Base-by-base conservation (phyloP, 2,113 vertebrate species). In the Sinocyclocheilus grahami region DNA sequence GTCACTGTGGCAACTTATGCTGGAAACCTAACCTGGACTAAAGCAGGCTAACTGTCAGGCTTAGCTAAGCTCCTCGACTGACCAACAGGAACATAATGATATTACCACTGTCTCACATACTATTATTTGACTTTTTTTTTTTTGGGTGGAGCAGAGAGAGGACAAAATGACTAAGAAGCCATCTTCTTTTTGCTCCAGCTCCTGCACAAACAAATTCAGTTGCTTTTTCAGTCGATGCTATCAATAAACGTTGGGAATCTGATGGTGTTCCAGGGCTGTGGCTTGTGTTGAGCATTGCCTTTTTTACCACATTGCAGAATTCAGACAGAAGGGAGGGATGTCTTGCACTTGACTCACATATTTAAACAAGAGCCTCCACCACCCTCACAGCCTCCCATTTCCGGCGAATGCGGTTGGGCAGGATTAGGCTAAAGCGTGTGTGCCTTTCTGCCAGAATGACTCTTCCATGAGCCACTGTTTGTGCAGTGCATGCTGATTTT, bases 291-390 rank as follows among this genome's bases (percentile, higher is more conserved):
- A 69, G 30, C 65, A 48, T 30, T 80, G 30, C 63, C 81, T 81
- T n/a, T 46, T 63, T 78, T 55, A 78, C 82, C 77, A 62, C 84
- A 77, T 22, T 63, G 75, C 87, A 83, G 86, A 51, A 79, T 74
- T 53, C 81, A 87, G 88, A 90, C 87, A 62, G 83, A 72, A 88
- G 78, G 86, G 89, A 92, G 90, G 91, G 92, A 93, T 94, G 92
- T 89, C 86, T 85, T 92, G 85, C 89, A 90, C 84, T 90, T 95
- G 94, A 95, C 93, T 95, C 95, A 95, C 92, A 88, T 94, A 93
- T 89, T 93, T 90, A 90, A 86, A 90, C 90, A 80, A 89, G 86
- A 88, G 91, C 83, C 91, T 89, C 91, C 90, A 88, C 84, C 85
- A 85, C 74, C 58, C 33, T 55, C 84, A 86, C 83, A 42, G 75